Percentiles rank a stretch among this genome's conserved stretches.
Evolutionary conservation across 2,888 invertebrate genomes (phyloP).

Genomic region (Rhagium mordax): DNA sequence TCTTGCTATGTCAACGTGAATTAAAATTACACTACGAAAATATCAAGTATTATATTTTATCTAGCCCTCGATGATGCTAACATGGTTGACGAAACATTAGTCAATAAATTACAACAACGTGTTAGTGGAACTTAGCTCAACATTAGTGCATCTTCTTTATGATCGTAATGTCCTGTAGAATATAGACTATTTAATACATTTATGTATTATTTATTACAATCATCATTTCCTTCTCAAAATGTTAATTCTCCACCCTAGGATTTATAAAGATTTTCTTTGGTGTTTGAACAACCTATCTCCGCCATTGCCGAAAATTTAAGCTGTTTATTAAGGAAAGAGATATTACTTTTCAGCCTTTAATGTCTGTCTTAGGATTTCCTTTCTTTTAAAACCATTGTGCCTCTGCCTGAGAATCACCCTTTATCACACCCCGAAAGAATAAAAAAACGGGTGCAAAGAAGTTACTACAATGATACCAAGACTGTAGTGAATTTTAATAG

Average conservation of each 20-base stretch:
- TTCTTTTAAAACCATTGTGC: constrained; percentile 21
- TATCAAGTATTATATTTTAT: too few relatives aligned
- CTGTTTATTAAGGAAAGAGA: constrained; percentile 31
- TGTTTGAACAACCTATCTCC: not conserved
- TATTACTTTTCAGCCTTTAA: constrained; percentile 24
- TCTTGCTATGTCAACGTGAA: too few relatives aligned
- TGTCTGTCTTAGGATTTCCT: constrained; percentile 30
- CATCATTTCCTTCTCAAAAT: too few relatives aligned
- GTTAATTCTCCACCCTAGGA: not conserved
- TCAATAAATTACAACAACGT: too few relatives aligned
- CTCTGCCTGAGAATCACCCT: constrained; percentile 21
- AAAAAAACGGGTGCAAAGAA: constrained; percentile 26
- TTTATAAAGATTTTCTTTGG: not conserved
- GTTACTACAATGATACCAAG: constrained; percentile 26
- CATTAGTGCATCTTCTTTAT: too few relatives aligned
- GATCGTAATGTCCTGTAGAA: too few relatives aligned
- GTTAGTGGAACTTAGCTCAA: too few relatives aligned
- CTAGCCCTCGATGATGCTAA: too few relatives aligned
- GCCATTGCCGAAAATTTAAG: constrained; percentile 18
- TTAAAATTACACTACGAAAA: too few relatives aligned
- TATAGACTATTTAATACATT: too few relatives aligned
- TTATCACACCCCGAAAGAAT: constrained; percentile 21
- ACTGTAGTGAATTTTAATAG: constrained; percentile 30
- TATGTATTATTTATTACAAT: too few relatives aligned
- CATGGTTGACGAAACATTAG: too few relatives aligned